A percentile compares a stretch with the other conserved stretches of the same genome.
Conservation (phyloP, 2,797 vertebrate genomes). For the Mus minutoides region DNA sequence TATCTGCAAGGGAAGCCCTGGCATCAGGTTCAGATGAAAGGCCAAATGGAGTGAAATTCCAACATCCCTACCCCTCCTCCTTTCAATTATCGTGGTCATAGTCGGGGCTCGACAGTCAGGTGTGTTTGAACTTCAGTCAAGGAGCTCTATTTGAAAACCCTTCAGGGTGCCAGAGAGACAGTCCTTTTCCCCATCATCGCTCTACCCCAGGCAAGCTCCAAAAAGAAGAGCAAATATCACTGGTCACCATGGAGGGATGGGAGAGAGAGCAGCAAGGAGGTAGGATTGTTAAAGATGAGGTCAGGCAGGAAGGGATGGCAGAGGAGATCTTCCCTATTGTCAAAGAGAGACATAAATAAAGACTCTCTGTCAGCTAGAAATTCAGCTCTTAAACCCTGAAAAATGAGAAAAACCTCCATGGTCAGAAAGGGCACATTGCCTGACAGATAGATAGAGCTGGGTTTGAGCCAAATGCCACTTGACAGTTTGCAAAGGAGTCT, state of each 20-base stretch:
- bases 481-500: neutral
- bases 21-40: neutral
- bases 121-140: slow-evolving; percentile 70
- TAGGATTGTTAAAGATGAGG: slow-evolving; percentile 60
- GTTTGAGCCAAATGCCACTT: neutral
- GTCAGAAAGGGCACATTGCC: slow-evolving; percentile 28
- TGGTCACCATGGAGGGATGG: neutral
- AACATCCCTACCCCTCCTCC: neutral
- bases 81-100: neutral
- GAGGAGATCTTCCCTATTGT: slow-evolving; percentile 47
- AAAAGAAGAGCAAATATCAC: slow-evolving; percentile 60
- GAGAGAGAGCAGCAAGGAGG: neutral
- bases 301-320: slow-evolving; percentile 35
- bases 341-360: slow-evolving; percentile 68
- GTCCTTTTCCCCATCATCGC: slow-evolving; percentile 54
- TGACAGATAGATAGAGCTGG: neutral
- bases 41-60: neutral
- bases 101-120: neutral
- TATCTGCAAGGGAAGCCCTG: neutral
- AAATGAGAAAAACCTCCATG: slow-evolving; percentile 15
- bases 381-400: slow-evolving; percentile 40
- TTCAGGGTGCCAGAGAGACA: slow-evolving; percentile 74
- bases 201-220: slow-evolving; percentile 15
- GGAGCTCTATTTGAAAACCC: slow-evolving; percentile 68
- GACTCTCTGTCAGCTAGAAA: slow-evolving; percentile 46